phyloP scores from a whole-genome alignment of 2,797 vertebrate genomes.

The Lophius americanus region DNA sequence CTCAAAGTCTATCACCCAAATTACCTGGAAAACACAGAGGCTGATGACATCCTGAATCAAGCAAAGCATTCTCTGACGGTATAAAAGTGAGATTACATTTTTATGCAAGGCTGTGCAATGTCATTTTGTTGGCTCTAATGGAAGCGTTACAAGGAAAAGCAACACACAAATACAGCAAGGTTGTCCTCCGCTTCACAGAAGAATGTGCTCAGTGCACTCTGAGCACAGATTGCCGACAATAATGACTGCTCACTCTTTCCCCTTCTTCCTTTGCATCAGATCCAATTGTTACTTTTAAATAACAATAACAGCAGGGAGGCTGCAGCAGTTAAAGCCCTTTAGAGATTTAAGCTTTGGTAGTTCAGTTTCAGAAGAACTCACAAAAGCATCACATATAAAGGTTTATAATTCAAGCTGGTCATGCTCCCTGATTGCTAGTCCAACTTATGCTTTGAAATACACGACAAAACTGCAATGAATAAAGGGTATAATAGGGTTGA shows the following conservation, averaged over 20 bases:
- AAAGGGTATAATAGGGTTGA: too few relatives aligned
- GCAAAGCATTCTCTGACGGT: constrained; percentile 34
- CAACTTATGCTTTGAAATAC: not conserved
- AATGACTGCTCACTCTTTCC: constrained; percentile 42
- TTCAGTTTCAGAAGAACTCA: too few relatives aligned
- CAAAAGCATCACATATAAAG: too few relatives aligned
- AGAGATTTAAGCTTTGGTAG: constrained; percentile 29
- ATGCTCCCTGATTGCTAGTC: not conserved
- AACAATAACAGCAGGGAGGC: constrained; percentile 43
- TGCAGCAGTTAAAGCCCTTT: constrained; percentile 28
- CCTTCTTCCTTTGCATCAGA: constrained; percentile 30
- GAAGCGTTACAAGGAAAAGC: constrained; percentile 22
- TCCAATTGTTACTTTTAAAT: constrained; percentile 52
- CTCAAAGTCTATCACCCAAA: constrained; percentile 68
- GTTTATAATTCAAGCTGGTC: not conserved
- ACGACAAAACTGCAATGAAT: not conserved
- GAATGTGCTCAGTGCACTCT: constrained; percentile 1
- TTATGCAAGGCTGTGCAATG: constrained; percentile 48
- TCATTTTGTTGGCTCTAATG: constrained; percentile 50
- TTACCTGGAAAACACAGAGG: constrained; percentile 56
- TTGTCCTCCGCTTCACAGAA: constrained; percentile 14
- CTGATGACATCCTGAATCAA: constrained; percentile 58
- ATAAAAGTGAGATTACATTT: constrained; percentile 53
- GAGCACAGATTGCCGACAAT: constrained; percentile 22
- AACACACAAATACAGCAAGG: constrained; percentile 21